Conservation (phyloP, 2,113 vertebrate species). For the Ursus arctos region DNA sequence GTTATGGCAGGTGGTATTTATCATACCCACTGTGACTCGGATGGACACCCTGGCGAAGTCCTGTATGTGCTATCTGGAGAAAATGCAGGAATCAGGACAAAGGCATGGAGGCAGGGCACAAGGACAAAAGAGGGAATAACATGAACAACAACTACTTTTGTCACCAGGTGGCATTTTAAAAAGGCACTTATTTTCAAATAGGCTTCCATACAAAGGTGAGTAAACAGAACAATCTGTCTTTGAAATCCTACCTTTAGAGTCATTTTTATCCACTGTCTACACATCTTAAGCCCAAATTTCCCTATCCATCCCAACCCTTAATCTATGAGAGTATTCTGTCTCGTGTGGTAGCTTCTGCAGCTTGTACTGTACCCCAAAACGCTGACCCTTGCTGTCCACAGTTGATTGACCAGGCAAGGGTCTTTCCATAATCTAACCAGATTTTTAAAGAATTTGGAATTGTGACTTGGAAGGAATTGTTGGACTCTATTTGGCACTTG, state of each 20-base stretch:
- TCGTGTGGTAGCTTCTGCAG: background rate
- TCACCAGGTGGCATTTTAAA: background rate
- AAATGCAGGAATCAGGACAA: background rate
- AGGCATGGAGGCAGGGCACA: background rate
- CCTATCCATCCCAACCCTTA: background rate
- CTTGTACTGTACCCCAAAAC: background rate
- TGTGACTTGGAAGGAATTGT: background rate
- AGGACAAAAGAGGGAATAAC: background rate
- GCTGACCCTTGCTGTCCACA: background rate
- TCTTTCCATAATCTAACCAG: background rate
- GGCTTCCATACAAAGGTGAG: background rate
- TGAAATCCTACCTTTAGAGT: background rate
- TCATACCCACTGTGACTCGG: background rate
- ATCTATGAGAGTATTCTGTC: background rate
- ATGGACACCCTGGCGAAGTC: background rate
- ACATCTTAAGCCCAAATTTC: background rate
- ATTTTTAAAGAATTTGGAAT: background rate
- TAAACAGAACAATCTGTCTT: background rate
- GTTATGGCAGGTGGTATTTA: background rate
- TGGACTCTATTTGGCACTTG: background rate
- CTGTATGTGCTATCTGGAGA: background rate
- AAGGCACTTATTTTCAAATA: background rate
- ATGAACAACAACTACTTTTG: background rate
- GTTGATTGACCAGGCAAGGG: background rate
- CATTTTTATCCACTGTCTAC: background rate